Evolutionary conservation across 1,140 invertebrate genomes (phyloP).

Genomic region (Drosophila cardini): DNA sequence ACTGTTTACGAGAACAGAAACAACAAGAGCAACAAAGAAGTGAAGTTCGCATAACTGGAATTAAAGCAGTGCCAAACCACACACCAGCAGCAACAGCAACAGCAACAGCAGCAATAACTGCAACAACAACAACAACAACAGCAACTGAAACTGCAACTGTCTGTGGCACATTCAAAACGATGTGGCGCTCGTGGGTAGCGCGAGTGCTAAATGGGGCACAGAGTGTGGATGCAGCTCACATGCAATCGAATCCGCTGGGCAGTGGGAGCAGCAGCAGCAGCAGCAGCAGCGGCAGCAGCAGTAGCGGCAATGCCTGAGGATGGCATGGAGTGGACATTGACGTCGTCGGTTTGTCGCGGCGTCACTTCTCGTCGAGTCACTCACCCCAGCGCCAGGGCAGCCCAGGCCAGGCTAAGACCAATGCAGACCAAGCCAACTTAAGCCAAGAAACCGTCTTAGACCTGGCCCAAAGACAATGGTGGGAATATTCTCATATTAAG

Average conservation of each 20-base stretch:
- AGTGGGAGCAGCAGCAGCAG: constrained; percentile 55
- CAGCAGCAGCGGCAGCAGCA: constrained; percentile 25
- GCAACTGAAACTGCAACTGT: constrained; percentile 46
- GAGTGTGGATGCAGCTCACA: constrained; percentile 47
- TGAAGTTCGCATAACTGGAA: constrained; percentile 81
- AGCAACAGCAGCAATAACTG: constrained; percentile 18
- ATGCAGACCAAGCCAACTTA: constrained; percentile 2
- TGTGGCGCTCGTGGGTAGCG: constrained; percentile 68
- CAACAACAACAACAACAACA: constrained; percentile 12
- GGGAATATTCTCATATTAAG: constrained; percentile 84
- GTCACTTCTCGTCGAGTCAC: constrained; percentile 50
- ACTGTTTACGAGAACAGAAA: constrained; percentile 59
- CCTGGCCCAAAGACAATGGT: constrained; percentile 73
- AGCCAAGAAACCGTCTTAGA: background rate
- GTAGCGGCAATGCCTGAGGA: constrained; percentile 30
- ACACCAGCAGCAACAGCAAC: constrained; percentile 42
- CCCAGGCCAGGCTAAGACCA: background rate
- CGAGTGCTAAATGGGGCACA: constrained; percentile 75
- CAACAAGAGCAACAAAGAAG: constrained; percentile 63
- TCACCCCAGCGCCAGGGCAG: constrained; percentile 41
- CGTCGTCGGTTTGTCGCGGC: constrained; percentile 49
- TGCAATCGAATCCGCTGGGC: constrained; percentile 68
- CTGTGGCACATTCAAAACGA: constrained; percentile 43
- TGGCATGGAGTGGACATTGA: constrained; percentile 53
- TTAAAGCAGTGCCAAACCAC: constrained; percentile 70